Evolutionary conservation across 2,113 vertebrate species (phyloP).

Genomic region (Equus przewalskii): DNA sequence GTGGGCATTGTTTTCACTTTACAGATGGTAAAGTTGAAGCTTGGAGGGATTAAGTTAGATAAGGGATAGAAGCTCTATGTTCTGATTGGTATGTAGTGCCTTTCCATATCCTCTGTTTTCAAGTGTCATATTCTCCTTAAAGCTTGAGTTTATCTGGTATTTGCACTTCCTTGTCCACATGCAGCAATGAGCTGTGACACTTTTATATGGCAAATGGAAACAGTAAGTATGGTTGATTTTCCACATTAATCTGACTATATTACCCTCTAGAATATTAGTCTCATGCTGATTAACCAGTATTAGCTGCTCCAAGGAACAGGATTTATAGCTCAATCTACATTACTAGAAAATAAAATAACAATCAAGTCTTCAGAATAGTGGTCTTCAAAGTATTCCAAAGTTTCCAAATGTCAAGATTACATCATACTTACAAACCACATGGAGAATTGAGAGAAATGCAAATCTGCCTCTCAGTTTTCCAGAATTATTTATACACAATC

Average conservation of each 20-base stretch:
- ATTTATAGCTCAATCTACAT: background rate
- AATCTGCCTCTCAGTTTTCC: background rate
- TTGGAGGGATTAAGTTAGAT: background rate
- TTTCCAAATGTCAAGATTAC: background rate
- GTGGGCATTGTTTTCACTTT: background rate
- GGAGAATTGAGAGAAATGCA: background rate
- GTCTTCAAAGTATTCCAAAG: background rate
- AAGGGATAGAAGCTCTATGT: background rate
- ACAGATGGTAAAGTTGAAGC: background rate
- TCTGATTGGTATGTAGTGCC: background rate
- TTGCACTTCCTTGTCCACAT: background rate
- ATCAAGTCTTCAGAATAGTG: background rate
- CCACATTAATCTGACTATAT: background rate
- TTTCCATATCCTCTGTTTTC: background rate
- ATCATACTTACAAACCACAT: background rate
- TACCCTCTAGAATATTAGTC: background rate
- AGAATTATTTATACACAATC: background rate
- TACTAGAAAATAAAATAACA: slow-evolving; percentile 2
- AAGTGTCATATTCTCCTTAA: background rate
- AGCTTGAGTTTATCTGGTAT: background rate
- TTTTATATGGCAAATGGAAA: background rate
- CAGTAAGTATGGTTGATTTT: background rate
- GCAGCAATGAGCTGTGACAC: background rate
- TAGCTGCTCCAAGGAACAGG: background rate
- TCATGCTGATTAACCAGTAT: background rate